Conservation (phyloP, 2,113 vertebrate species). For the Struthidea cinerea region DNA sequence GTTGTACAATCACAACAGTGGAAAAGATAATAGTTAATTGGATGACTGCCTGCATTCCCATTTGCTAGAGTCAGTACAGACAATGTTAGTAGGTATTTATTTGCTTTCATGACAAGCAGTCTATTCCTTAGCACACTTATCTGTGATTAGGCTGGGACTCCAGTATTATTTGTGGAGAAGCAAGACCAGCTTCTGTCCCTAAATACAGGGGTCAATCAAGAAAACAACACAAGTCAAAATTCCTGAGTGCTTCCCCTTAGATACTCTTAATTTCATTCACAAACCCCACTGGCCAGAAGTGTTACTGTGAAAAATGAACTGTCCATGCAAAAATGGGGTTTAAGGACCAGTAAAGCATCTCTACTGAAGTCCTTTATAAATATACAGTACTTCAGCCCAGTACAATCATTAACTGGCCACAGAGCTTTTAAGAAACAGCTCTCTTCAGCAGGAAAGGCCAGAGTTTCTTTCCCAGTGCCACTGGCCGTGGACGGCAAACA, state of each 20-base stretch:
- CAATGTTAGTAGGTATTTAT: not conserved
- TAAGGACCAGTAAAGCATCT: not conserved
- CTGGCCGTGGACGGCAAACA: not conserved
- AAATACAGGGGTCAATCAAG: not conserved
- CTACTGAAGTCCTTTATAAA: conserved; percentile 14
- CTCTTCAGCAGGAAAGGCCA: not conserved
- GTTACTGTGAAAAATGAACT: not conserved
- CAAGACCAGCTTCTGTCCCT: not conserved
- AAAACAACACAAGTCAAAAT: not conserved
- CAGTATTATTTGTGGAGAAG: not conserved
- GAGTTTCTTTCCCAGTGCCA: not conserved
- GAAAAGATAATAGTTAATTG: not conserved
- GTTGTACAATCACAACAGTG: not conserved
- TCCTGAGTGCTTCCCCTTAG: not conserved
- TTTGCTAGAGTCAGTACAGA: not conserved
- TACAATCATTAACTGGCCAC: not conserved
- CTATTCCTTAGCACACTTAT: not conserved
- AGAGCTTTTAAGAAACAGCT: not conserved
- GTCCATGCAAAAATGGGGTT: not conserved
- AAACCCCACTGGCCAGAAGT: not conserved
- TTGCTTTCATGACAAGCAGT: not conserved
- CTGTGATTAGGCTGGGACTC: not conserved
- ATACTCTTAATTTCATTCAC: not conserved
- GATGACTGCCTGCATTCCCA: not conserved
- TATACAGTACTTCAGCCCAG: conserved; percentile 8